Conservation (phyloP, 1,140 invertebrate genomes). For the Drosophila bifasciata region DNA sequence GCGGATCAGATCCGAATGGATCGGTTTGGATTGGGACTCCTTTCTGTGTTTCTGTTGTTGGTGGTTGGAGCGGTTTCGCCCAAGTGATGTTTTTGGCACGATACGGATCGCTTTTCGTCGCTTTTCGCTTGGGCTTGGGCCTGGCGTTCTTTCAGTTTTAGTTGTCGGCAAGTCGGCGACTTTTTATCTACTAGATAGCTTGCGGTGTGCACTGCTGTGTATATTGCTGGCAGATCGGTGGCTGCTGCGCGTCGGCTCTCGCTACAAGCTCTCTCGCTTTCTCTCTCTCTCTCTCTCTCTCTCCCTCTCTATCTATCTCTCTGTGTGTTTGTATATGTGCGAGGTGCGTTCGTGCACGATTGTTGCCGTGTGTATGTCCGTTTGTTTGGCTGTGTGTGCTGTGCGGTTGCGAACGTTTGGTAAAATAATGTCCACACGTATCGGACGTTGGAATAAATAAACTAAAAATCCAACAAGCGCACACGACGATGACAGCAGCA, state of each 20-base stretch:
- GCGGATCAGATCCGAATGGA: too few species aligned
- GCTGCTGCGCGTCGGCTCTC: slow-evolving; percentile 51
- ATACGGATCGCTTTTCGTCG: too few species aligned
- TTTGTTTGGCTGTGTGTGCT: slow-evolving; percentile 28
- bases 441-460: slow-evolving; percentile 81
- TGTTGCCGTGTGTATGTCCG: slow-evolving; percentile 4
- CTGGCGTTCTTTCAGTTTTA: slow-evolving; percentile 9
- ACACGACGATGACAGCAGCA: slow-evolving; percentile 24
- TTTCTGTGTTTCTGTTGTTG: too few species aligned
- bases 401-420: slow-evolving; percentile 74
- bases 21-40: too few species aligned
- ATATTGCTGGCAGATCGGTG: slow-evolving; percentile 48
- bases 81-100: too few species aligned
- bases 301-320: not conserved
- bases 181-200: slow-evolving; percentile 80
- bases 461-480: slow-evolving; percentile 58
- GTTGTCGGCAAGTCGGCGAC: slow-evolving; percentile 74
- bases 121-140: too few species aligned
- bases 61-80: too few species aligned
- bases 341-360: not conserved
- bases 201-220: slow-evolving; percentile 65
- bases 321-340: slow-evolving; percentile 13
- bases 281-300: slow-evolving; percentile 1
- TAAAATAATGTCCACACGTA: slow-evolving; percentile 81
- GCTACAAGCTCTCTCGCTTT: slow-evolving; percentile 8